Evolutionary conservation across 2,888 invertebrate genomes (phyloP).

Genomic region (Drosophila infuscata): DNA sequence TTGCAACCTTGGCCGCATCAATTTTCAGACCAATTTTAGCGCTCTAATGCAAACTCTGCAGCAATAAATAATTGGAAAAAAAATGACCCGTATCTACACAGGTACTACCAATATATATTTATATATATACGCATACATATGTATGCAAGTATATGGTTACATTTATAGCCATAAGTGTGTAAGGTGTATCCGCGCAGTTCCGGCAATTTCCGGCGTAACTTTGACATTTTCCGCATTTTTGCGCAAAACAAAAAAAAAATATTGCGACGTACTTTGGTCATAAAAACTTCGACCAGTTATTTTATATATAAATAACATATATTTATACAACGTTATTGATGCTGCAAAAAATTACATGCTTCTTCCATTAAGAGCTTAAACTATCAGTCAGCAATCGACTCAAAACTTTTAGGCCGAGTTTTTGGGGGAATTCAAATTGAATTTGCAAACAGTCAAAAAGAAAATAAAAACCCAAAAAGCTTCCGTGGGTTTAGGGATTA

Average conservation of each 20-base stretch:
- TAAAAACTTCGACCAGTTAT: constrained; percentile 50
- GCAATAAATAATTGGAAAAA: constrained; percentile 55
- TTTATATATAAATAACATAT: constrained; percentile 29
- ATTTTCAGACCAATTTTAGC: constrained; percentile 53
- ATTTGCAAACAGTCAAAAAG: constrained; percentile 26
- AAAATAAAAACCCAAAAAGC: constrained; percentile 7
- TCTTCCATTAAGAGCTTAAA: constrained; percentile 75
- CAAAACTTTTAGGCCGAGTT: constrained; percentile 27
- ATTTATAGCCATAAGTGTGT: constrained; percentile 73
- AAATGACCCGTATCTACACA: constrained; percentile 12
- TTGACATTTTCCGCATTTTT: constrained; percentile 30
- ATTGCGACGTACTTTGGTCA: constrained; percentile 39
- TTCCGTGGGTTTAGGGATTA: constrained; percentile 4
- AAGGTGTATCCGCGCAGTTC: constrained; percentile 69
- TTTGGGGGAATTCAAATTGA: constrained; percentile 32
- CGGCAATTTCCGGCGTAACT: constrained; percentile 68
- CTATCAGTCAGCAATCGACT: constrained; percentile 52
- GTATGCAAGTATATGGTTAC: constrained; percentile 25
- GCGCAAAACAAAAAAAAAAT: constrained; percentile 23
- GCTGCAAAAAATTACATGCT: constrained; percentile 41
- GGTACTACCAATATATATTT: not conserved
- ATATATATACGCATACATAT: constrained; percentile 6
- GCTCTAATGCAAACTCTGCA: constrained; percentile 47
- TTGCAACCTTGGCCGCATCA: constrained; percentile 53
- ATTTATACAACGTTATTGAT: constrained; percentile 29